Conservation (phyloP, 2,888 invertebrate genomes). For the Laothoe populi region DNA sequence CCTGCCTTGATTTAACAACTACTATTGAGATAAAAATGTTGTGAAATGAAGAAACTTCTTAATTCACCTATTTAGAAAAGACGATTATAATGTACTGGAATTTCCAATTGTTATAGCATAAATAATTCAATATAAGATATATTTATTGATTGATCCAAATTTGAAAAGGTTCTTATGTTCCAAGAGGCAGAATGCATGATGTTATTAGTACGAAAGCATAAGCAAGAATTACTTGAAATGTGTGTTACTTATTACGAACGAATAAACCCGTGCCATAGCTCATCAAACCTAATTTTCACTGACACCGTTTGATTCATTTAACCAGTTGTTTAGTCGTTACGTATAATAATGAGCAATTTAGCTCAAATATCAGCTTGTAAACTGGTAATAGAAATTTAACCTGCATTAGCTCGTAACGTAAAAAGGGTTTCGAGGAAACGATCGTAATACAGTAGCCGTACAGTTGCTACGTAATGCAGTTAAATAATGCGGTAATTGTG, state of each 20-base stretch:
- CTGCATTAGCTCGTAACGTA: slow-evolving; percentile 8
- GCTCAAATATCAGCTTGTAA: slow-evolving; percentile 6
- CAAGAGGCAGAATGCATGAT: no score
- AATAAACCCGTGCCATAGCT: slow-evolving; percentile 14
- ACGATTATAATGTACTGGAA: no score
- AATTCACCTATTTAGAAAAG: no score
- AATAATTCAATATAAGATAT: no score
- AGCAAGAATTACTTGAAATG: no score
- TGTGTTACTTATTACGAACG: not conserved
- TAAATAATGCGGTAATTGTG: slow-evolving; percentile 23
- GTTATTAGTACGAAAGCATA: no score
- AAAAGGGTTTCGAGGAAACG: slow-evolving; percentile 14
- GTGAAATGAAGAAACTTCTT: no score
- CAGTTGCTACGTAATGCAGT: slow-evolving; percentile 1
- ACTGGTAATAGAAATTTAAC: slow-evolving; percentile 22
- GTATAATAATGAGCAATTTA: not conserved
- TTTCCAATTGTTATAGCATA: no score
- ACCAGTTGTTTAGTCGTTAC: slow-evolving; percentile 5
- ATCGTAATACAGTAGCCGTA: slow-evolving; percentile 12
- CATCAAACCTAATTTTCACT: slow-evolving; percentile 7
- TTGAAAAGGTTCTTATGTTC: no score
- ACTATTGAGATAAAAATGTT: no score
- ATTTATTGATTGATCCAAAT: no score
- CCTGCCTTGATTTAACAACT: no score
- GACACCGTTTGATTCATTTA: not conserved